phyloP scores from a whole-genome alignment of 2,797 vertebrate genomes.

The Pteronotus mesoamericanus region DNA sequence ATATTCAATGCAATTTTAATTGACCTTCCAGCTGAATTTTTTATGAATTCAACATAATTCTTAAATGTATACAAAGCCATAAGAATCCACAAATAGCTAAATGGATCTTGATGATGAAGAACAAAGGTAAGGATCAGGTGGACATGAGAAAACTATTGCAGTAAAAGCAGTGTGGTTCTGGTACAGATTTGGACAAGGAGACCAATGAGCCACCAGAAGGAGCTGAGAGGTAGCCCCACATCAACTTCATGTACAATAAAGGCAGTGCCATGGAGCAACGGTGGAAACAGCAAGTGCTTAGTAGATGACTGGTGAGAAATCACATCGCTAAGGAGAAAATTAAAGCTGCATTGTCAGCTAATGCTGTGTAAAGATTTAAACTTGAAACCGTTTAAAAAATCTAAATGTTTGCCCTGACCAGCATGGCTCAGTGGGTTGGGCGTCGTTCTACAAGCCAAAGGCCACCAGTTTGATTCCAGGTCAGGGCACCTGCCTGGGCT shows the following conservation, averaged over 20 bases:
- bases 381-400: not conserved
- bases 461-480: too few relatives aligned
- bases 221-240: rapidly evolving
- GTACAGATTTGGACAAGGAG: not conserved
- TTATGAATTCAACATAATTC: not conserved
- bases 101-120: not conserved
- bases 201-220: not conserved
- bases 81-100: not conserved
- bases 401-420: not conserved
- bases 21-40: not conserved
- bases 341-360: not conserved
- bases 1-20: not conserved
- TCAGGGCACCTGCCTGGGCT: too few relatives aligned
- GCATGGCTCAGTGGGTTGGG: too few relatives aligned
- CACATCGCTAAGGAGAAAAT: not conserved
- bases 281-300: not conserved
- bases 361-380: not conserved
- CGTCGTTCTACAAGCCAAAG: too few relatives aligned
- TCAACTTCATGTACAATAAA: rapidly evolving
- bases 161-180: not conserved
- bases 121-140: not conserved
- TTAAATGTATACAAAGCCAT: not conserved
- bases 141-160: not conserved
- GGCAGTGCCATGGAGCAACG: rapidly evolving
- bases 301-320: not conserved